Evolutionary conservation across 2,888 invertebrate species (phyloP).

Genomic region (Epinotia bilunana): DNA sequence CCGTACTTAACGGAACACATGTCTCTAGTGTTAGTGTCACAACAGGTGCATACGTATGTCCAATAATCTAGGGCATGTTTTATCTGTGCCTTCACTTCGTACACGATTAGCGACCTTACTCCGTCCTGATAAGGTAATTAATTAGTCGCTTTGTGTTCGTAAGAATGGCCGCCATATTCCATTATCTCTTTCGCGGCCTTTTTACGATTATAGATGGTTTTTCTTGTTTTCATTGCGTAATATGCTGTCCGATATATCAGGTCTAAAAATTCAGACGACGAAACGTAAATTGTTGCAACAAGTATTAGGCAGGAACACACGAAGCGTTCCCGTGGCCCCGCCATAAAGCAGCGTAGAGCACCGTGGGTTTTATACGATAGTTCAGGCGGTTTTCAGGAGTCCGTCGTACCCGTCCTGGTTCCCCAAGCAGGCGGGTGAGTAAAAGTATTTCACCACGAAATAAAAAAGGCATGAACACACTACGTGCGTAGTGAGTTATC

Average conservation of each 20-base stretch:
- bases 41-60: constrained; percentile 11
- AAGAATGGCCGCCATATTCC: not conserved
- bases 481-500: too few relatives aligned
- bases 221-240: constrained; percentile 12
- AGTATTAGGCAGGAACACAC: too few relatives aligned
- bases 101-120: not conserved
- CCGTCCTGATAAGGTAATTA: not conserved
- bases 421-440: too few relatives aligned
- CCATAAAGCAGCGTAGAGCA: too few relatives aligned
- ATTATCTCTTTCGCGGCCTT: not conserved
- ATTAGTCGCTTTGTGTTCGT: not conserved
- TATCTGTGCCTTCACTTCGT: not conserved
- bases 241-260: not conserved
- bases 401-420: too few relatives aligned
- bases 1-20: constrained; percentile 1
- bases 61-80: constrained; percentile 23
- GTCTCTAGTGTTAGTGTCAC: not conserved
- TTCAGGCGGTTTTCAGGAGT: too few relatives aligned
- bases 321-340: too few relatives aligned
- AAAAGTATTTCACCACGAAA: too few relatives aligned
- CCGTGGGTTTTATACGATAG: too few relatives aligned
- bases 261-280: not conserved
- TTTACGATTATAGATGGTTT: constrained; percentile 24
- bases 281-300: too few relatives aligned
- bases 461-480: too few relatives aligned